Conservation (phyloP, 2,113 vertebrate species). For the Talpa occidentalis region DNA sequence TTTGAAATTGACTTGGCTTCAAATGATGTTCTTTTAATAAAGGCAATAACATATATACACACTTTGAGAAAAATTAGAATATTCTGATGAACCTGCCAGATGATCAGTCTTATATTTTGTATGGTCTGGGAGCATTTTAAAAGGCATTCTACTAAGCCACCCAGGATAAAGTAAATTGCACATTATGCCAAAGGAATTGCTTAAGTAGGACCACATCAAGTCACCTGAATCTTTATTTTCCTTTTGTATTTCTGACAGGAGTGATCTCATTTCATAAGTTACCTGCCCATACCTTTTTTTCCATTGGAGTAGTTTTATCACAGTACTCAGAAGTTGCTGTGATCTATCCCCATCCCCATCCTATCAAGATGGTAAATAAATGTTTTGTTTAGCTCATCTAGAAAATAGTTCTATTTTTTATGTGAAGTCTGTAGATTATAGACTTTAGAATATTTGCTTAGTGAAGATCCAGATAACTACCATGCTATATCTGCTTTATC, state of each 20-base stretch:
- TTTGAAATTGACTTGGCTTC: constrained; percentile 32
- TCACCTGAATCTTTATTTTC: neutral
- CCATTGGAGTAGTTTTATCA: neutral
- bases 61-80: neutral
- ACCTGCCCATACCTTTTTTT: neutral
- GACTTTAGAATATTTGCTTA: neutral
- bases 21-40: neutral
- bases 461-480: neutral
- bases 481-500: constrained; percentile 27
- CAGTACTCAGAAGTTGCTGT: neutral
- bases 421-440: neutral
- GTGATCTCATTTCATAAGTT: neutral
- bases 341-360: neutral
- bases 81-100: neutral
- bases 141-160: neutral
- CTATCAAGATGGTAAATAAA: constrained; percentile 19
- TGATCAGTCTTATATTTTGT: neutral
- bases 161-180: neutral
- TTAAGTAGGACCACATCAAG: constrained; percentile 9
- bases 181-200: constrained; percentile 34
- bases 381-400: neutral
- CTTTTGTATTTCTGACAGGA: constrained; percentile 13
- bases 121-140: neutral
- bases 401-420: constrained; percentile 27
- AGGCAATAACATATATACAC: neutral